These are phyloP conservation scores for Leucophenga maculata DNA, from an alignment of 2,888 invertebrate genomes.

Conservation along the genomic window DNA sequence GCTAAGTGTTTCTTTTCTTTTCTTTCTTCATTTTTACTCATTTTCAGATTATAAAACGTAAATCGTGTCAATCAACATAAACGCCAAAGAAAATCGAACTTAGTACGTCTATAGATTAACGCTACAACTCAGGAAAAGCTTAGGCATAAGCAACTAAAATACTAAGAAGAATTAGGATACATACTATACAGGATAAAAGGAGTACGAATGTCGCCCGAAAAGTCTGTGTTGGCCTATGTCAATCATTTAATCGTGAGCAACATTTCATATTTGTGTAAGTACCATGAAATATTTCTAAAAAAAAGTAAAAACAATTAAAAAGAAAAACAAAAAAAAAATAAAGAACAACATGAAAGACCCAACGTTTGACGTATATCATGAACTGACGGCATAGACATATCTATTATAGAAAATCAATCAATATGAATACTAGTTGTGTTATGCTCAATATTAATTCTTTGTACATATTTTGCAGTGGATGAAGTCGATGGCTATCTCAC, in stretches of 20 bases:
- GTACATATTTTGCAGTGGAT: constrained; percentile 76
- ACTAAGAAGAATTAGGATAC: constrained; percentile 20
- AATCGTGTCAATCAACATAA: not conserved
- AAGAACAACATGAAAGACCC: not conserved
- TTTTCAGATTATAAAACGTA: too few relatives aligned
- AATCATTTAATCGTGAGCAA: constrained; percentile 72
- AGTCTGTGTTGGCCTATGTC: constrained; percentile 69
- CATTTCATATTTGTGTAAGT: constrained; percentile 72
- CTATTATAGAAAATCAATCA: constrained; percentile 1
- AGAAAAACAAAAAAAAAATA: not conserved
- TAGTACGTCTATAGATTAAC: not conserved
- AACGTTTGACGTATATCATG: not conserved
- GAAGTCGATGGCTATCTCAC: constrained; percentile 88
- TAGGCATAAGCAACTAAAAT: constrained; percentile 24
- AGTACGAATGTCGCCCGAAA: constrained; percentile 67
- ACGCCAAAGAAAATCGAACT: constrained; percentile 5
- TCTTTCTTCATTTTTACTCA: too few relatives aligned
- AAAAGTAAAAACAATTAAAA: not conserved
- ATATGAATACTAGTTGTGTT: not conserved
- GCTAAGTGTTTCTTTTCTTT: too few relatives aligned
- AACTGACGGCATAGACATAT: not conserved
- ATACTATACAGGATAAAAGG: constrained; percentile 23
- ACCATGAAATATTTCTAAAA: not conserved
- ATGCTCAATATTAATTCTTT: constrained; percentile 18
- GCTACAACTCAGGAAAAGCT: constrained; percentile 47